These are phyloP conservation scores for Lynx canadensis DNA, from an alignment of 2,113 vertebrate genomes.

Conservation along the genomic window DNA sequence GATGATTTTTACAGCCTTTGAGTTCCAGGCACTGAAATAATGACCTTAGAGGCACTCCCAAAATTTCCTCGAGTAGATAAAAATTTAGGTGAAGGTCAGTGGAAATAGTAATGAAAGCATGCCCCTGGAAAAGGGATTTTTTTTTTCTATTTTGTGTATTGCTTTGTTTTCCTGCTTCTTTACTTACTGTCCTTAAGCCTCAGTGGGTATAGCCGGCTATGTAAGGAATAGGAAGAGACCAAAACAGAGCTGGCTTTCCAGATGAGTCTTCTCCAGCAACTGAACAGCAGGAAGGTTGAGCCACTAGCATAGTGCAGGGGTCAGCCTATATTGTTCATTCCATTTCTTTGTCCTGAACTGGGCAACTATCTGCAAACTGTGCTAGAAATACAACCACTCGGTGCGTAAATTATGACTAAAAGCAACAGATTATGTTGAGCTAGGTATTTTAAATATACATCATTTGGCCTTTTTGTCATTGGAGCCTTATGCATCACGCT, in stretches of 20 bases:
- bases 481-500: not conserved
- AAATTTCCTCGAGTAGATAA: not conserved
- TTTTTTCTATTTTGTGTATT: not conserved
- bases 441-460: not conserved
- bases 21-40: not conserved
- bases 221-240: not conserved
- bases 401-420: not conserved
- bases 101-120: conserved; percentile 11
- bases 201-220: not conserved
- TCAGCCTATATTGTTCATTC: not conserved
- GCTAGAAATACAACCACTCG: not conserved
- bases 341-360: not conserved
- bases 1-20: not conserved
- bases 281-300: not conserved
- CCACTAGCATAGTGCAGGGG: not conserved
- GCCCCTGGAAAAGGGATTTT: not conserved
- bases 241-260: not conserved
- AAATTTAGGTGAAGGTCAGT: not conserved
- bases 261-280: not conserved
- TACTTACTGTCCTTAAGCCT: not conserved
- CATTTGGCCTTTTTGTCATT: not conserved
- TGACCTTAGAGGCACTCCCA: not conserved
- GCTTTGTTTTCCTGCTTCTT: not conserved
- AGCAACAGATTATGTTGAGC: not conserved
- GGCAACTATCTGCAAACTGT: not conserved